Evolutionary conservation across 2,797 vertebrate species (phyloP), one percentile per base, ranked within the genome.

Genomic region (Morelia viridis): DNA sequence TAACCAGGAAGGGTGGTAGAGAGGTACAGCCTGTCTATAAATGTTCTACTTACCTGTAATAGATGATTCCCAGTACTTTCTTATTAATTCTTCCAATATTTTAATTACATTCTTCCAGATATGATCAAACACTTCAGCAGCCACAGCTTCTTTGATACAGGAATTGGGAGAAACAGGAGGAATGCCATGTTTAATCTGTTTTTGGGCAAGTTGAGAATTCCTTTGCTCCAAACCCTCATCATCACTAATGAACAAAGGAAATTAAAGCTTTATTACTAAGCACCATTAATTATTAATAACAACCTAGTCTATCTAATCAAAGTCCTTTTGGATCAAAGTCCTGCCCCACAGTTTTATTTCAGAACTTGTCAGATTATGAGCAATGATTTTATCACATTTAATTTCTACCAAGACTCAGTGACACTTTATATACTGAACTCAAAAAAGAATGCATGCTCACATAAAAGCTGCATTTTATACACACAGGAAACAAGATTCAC

Each of bases 111-210:
- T 95, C 88, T 91, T 96, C 98, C 98, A 98, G 76, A 97, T 91
- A 2, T 90, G 87, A 96, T 98, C 98, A 94, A 98, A 98, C 12
- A 98, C 94, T 96, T 98, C 98, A 22, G 97, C 97, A 58, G 95
- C 95, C 91, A 98, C 98, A 0, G 97, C 93, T 3, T 98, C 98
- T 96, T 95, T 97, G 93, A 98, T 97, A 91, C 98, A 98, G 94
- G 97, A 97, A 15, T 96, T 96, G 8, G 98, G 98, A n/a, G 98
- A 98, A 60, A 98, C 89, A 0, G 98, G 98, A 41, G 98, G 98
- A 93, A 98, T 97, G 58, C 98, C 98, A 5, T 90, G 92, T 85
- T 96, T 97, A 53, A 0, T 94, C 95, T 94, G 95, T 90, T 95
- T 97, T 94, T 93, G 95, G 62, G 86, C 53, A 28, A 61, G 87